phyloP scores from a whole-genome alignment of 2,113 vertebrate genomes.

The Erythrocercus mccallii region DNA sequence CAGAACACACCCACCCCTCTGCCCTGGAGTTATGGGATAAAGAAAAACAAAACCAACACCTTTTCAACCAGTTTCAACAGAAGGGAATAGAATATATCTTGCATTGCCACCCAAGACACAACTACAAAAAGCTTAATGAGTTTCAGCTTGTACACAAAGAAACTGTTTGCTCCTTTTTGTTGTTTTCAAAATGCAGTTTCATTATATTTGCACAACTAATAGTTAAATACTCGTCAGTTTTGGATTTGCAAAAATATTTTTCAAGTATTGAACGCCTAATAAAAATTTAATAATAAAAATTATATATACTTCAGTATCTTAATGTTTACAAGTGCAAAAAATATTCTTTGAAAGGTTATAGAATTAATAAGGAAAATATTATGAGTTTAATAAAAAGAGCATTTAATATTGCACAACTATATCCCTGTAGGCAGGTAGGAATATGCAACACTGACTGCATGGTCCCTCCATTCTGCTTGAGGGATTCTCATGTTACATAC shows the following conservation, averaged over 20 bases:
- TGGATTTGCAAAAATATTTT: background rate
- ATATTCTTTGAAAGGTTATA: background rate
- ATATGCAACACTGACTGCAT: background rate
- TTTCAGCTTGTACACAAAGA: background rate
- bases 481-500: conserved; percentile 33
- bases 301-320: background rate
- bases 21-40: too few relatives aligned
- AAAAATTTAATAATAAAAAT: background rate
- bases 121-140: background rate
- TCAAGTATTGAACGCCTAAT: background rate
- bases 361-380: conserved; percentile 27
- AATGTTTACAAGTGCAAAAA: background rate
- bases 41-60: too few relatives aligned
- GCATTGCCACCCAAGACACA: too few relatives aligned
- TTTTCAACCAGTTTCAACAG: too few relatives aligned
- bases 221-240: background rate
- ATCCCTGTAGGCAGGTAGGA: background rate
- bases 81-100: too few relatives aligned
- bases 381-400: conserved; percentile 9
- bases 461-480: background rate
- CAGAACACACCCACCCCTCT: too few relatives aligned
- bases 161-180: background rate
- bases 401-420: background rate
- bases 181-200: background rate
- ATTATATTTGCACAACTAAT: background rate